Evolutionary conservation across 2,797 vertebrate genomes (phyloP).

Genomic region (Eulemur albifrons): DNA sequence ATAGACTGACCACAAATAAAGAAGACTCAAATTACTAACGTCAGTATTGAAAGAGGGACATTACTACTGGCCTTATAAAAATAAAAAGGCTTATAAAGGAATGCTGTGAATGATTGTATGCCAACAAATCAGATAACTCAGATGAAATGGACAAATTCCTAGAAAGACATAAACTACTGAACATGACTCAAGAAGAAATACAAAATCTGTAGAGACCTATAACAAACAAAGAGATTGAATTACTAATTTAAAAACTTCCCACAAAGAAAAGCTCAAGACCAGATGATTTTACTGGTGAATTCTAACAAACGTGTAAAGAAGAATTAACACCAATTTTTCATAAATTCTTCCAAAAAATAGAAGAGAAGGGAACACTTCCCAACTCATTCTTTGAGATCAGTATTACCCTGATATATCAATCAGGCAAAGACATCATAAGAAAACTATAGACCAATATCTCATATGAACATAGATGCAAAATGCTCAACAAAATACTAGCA

Average conservation of each 20-base stretch:
- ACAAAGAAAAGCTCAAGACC: neutral
- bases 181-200: neutral
- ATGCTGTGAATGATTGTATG: neutral
- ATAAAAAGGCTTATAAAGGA: neutral
- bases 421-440: neutral
- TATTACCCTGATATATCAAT: neutral
- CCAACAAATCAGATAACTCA: neutral
- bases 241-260: neutral
- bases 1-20: neutral
- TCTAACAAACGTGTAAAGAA: neutral
- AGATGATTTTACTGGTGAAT: neutral
- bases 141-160: neutral
- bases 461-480: neutral
- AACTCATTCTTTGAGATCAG: neutral
- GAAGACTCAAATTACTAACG: neutral
- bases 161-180: neutral
- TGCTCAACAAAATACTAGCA: neutral
- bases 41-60: neutral
- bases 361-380: neutral
- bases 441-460: neutral
- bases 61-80: neutral
- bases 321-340: neutral
- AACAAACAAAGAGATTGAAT: neutral
- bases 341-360: neutral
- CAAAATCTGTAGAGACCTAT: neutral